phyloP scores from a whole-genome alignment of 1,140 invertebrate species.

The Drosophila willistoni region DNA sequence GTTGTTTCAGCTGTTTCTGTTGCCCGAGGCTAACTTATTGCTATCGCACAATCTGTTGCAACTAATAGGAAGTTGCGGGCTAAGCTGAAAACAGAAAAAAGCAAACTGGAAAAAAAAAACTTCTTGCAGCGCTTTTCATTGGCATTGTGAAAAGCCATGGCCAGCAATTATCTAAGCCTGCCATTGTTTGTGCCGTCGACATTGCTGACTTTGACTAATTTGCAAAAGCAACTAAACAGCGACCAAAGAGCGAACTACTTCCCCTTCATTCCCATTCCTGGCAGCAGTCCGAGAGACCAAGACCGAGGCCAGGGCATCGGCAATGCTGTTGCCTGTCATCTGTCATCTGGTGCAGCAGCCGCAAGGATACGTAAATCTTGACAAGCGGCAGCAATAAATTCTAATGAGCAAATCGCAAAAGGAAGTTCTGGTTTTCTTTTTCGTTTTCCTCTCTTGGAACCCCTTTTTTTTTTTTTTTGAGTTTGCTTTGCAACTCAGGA shows the following conservation, averaged over 20 bases:
- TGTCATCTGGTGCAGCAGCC: constrained; percentile 59
- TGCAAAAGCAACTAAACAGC: constrained; percentile 65
- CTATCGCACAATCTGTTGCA: constrained; percentile 78
- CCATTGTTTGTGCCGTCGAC: constrained; percentile 66
- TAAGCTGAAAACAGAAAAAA: constrained; percentile 6
- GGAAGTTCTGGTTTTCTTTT: constrained; percentile 62
- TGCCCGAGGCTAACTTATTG: constrained; percentile 69
- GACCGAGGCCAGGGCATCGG: constrained; percentile 21
- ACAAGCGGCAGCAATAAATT: constrained; percentile 80
- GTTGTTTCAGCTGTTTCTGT: constrained; percentile 19
- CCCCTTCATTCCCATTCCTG: constrained; percentile 3
- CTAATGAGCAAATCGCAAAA: constrained; percentile 81
- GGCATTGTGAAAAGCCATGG: constrained; percentile 76
- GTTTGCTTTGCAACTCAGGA: constrained; percentile 45
- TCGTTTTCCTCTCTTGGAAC: background rate
- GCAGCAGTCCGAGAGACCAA: background rate
- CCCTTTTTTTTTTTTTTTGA: background rate
- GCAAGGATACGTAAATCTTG: constrained; percentile 80
- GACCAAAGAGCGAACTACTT: background rate
- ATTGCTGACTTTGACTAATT: constrained; percentile 78
- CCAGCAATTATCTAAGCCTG: constrained; percentile 78
- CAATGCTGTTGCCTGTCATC: constrained; percentile 68
- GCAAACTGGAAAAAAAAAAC: constrained; percentile 17
- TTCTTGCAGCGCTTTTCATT: constrained; percentile 60
- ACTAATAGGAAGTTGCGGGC: constrained; percentile 74